These are phyloP conservation scores for Hydrotaea cyrtoneurina DNA, from an alignment of 2,888 invertebrate species.

Conservation along the genomic window DNA sequence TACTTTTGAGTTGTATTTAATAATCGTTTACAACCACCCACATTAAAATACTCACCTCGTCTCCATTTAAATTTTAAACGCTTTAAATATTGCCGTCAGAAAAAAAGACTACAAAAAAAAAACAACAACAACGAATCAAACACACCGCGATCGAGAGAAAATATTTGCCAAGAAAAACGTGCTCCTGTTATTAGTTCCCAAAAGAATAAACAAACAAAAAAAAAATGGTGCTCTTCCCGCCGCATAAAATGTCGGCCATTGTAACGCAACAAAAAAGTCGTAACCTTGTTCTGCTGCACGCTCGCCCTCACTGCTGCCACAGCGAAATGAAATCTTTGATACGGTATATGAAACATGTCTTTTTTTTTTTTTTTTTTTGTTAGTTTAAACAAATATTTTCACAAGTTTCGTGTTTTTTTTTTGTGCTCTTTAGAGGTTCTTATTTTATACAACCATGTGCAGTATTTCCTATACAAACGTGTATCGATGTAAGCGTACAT, in stretches of 20 bases:
- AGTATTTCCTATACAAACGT: background rate
- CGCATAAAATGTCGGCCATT: background rate
- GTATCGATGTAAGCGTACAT: background rate
- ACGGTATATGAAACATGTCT: background rate
- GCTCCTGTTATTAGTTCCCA: background rate
- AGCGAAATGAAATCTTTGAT: background rate
- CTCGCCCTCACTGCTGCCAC: background rate
- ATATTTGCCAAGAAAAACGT: background rate
- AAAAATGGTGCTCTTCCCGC: no score
- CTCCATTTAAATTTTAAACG: no score
- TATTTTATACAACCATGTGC: background rate
- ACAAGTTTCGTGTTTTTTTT: background rate
- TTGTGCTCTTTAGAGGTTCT: background rate
- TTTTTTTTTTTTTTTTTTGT: background rate
- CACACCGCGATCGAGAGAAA: background rate
- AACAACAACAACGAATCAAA: background rate
- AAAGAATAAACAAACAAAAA: background rate
- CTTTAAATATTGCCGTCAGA: no score
- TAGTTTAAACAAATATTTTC: slow-evolving; percentile 11
- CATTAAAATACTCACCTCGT: no score
- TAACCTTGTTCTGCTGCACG: no score
- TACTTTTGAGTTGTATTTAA: no score
- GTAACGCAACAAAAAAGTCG: background rate
- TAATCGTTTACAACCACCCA: no score
- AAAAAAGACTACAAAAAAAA: background rate